A percentile compares a stretch with the other conserved stretches of the same genome.
Conservation (phyloP, 1,140 invertebrate genomes). For the Linepithema humile region DNA sequence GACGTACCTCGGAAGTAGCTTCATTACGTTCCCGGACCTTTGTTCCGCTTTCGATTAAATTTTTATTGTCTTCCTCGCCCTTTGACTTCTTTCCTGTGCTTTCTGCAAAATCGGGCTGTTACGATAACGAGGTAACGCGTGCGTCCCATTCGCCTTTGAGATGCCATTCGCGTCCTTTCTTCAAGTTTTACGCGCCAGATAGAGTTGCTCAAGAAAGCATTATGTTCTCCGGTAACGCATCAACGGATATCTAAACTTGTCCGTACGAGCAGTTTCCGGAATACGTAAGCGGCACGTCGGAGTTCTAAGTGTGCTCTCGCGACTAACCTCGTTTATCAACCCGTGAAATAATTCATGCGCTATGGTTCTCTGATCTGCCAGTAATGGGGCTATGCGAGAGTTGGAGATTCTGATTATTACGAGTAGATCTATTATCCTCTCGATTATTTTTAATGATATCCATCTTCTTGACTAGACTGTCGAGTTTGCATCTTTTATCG, state of each 20-base stretch:
- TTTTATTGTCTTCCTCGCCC: neutral
- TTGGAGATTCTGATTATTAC: slow-evolving; percentile 23
- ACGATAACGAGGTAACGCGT: neutral
- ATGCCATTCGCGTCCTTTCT: neutral
- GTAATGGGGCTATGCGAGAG: neutral
- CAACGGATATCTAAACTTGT: slow-evolving; percentile 7
- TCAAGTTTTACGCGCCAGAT: neutral
- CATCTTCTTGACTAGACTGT: neutral
- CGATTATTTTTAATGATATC: neutral
- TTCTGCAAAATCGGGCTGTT: neutral
- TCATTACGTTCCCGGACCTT: neutral
- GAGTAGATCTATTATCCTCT: neutral
- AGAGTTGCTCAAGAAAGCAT: slow-evolving; percentile 29
- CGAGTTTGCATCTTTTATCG: slow-evolving; percentile 8
- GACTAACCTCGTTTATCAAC: slow-evolving; percentile 27
- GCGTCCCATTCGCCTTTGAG: neutral
- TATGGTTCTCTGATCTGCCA: neutral
- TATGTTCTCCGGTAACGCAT: slow-evolving; percentile 8
- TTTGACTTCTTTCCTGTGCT: neutral
- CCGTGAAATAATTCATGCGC: slow-evolving; percentile 29
- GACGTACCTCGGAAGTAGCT: neutral
- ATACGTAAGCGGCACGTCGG: slow-evolving; percentile 15
- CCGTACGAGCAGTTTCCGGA: neutral
- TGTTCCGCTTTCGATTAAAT: neutral
- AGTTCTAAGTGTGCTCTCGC: neutral